Conservation (phyloP, 1,140 invertebrate species). For the Drusus annulatus region DNA sequence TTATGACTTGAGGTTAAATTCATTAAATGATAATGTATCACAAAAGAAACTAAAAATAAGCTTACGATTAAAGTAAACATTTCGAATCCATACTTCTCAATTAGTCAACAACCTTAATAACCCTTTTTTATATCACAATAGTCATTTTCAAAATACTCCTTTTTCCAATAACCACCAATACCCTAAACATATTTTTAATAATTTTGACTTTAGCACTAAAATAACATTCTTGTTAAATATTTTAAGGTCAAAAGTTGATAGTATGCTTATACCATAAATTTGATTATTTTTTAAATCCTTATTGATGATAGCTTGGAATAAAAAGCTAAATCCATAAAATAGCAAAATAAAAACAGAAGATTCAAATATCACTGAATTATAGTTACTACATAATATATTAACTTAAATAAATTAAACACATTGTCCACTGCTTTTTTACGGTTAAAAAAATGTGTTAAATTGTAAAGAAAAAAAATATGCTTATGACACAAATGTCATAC, state of each 20-base stretch:
- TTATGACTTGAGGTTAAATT: neutral
- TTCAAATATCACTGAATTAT: too few relatives aligned
- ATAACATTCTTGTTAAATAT: conserved; percentile 6
- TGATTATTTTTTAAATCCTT: too few relatives aligned
- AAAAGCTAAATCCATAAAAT: too few relatives aligned
- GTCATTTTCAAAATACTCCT: conserved; percentile 13
- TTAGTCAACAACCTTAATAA: conserved; percentile 28
- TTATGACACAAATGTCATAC: too few relatives aligned
- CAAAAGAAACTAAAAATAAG: neutral
- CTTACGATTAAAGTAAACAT: neutral
- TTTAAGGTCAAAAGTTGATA: conserved; percentile 14
- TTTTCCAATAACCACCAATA: neutral
- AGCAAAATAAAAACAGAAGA: too few relatives aligned
- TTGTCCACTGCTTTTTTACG: too few relatives aligned
- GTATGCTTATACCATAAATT: too few relatives aligned
- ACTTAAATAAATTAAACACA: too few relatives aligned
- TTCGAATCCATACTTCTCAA: neutral
- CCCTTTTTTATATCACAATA: conserved; percentile 22
- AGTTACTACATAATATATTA: too few relatives aligned
- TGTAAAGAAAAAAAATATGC: too few relatives aligned
- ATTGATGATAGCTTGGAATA: too few relatives aligned
- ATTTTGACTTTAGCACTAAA: neutral
- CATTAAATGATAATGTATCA: conserved; percentile 15
- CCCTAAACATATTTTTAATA: neutral
- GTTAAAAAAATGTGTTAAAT: too few relatives aligned